These are phyloP conservation scores for Caenorhabditis sinica DNA, from an alignment of 2,888 invertebrate genomes.

Conservation along the genomic window DNA sequence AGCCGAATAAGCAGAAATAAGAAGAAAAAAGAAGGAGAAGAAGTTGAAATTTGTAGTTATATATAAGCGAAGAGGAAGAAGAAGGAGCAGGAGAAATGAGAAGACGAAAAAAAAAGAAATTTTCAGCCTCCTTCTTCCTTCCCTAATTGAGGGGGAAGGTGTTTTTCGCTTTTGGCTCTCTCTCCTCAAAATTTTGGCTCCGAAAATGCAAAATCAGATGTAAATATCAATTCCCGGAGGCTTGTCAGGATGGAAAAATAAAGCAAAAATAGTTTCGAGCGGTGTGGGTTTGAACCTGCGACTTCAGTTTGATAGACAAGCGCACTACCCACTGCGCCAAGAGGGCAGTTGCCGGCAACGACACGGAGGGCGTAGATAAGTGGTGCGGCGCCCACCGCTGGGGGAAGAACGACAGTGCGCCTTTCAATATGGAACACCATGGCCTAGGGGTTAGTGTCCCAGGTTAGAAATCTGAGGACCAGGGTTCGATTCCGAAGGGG, in stretches of 20 bases:
- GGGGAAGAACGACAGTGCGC: too few relatives aligned
- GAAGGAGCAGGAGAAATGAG: neutral
- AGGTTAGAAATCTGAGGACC: too few relatives aligned
- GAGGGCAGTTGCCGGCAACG: neutral
- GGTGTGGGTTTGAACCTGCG: neutral
- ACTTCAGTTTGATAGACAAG: neutral
- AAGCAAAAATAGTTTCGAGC: neutral
- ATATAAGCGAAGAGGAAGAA: neutral
- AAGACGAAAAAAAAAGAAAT: neutral
- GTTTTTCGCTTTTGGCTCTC: constrained; percentile 1
- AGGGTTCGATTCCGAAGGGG: neutral
- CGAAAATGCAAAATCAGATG: too few relatives aligned
- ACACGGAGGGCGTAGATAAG: neutral
- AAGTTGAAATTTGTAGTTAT: constrained; percentile 18
- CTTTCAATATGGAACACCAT: too few relatives aligned
- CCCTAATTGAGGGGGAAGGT: constrained; percentile 28
- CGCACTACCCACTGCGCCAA: neutral
- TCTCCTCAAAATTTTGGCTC: too few relatives aligned
- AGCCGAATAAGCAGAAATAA: neutral
- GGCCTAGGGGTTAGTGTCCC: neutral
- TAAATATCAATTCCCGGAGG: too few relatives aligned
- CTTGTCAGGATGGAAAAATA: too few relatives aligned
- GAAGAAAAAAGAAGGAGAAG: neutral
- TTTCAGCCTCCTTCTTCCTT: constrained; percentile 26
- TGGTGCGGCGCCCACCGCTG: neutral